These are phyloP conservation scores for Scomberomorus guttatus DNA, from an alignment of 2,797 vertebrate species.

Conservation along the genomic window DNA sequence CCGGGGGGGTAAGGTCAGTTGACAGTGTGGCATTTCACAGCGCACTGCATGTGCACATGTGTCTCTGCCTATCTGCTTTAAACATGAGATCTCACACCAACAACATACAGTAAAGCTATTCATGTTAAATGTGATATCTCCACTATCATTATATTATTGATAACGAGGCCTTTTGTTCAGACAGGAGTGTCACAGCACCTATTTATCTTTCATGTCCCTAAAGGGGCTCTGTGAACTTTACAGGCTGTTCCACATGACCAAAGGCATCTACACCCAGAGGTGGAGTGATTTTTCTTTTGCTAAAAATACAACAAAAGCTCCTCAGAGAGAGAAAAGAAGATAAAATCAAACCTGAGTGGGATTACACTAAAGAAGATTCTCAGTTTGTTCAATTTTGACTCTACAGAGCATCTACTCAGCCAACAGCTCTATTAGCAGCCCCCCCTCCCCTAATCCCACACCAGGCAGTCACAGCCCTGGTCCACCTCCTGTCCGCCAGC, in stretches of 20 bases:
- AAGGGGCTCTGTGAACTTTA: slow-evolving; percentile 13
- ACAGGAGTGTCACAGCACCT: neutral
- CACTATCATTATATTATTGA: neutral
- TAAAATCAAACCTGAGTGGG: neutral
- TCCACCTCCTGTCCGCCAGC: slow-evolving; percentile 68
- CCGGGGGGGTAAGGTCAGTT: slow-evolving; percentile 52
- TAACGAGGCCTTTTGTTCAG: slow-evolving; percentile 21
- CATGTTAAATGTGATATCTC: slow-evolving; percentile 17
- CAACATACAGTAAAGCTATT: neutral
- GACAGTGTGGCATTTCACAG: slow-evolving; percentile 74
- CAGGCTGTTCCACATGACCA: slow-evolving; percentile 13
- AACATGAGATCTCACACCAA: slow-evolving; percentile 12
- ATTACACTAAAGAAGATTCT: slow-evolving; percentile 10
- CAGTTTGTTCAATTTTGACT: neutral
- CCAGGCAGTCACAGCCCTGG: slow-evolving; percentile 63
- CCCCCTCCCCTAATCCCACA: slow-evolving; percentile 40
- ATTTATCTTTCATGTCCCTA: neutral
- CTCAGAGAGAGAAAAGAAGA: neutral
- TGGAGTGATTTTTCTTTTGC: neutral
- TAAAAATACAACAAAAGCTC: slow-evolving; percentile 41
- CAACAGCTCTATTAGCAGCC: slow-evolving; percentile 51
- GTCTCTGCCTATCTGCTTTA: slow-evolving; percentile 45
- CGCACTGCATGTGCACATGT: slow-evolving; percentile 43
- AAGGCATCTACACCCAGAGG: neutral
- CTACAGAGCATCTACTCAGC: neutral